Conservation (phyloP, 1,140 invertebrate genomes). For the Papilio xuthus region DNA sequence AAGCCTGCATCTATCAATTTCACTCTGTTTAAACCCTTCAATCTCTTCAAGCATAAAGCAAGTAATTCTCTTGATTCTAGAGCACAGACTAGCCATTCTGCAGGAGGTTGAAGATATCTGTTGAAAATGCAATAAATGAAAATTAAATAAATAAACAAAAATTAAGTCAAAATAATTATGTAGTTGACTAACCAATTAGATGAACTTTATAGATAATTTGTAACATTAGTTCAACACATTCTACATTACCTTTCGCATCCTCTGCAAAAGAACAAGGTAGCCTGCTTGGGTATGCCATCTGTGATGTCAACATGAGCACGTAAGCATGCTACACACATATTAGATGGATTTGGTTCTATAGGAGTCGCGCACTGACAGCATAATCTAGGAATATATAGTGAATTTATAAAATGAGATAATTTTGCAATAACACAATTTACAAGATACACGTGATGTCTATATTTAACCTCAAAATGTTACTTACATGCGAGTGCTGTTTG, state of each 20-base stretch:
- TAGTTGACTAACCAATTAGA: too few relatives aligned
- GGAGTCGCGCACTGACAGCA: conserved; percentile 91
- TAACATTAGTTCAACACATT: too few relatives aligned
- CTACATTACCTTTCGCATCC: conserved; percentile 90
- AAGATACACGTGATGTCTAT: conserved; percentile 29
- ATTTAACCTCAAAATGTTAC: conserved; percentile 49
- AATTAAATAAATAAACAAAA: background rate
- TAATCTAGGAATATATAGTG: conserved; percentile 80
- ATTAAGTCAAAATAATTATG: too few relatives aligned
- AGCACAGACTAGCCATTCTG: conserved; percentile 93
- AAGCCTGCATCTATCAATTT: conserved; percentile 97
- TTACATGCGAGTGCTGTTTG: conserved; percentile 65
- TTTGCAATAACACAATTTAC: background rate
- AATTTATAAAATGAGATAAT: background rate
- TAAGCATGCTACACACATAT: conserved; percentile 98
- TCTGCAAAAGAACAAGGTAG: conserved; percentile 93
- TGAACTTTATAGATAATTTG: background rate
- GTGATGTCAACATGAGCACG: conserved; percentile 96
- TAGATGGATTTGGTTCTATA: conserved; percentile 97
- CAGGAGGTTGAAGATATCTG: conserved; percentile 96
- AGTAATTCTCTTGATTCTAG: conserved; percentile 97
- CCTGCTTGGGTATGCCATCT: conserved; percentile 97
- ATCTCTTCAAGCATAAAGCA: conserved; percentile 94
- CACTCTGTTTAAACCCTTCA: conserved; percentile 95
- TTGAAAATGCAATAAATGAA: conserved; percentile 38